phyloP scores from a whole-genome alignment of 1,140 invertebrate genomes.

The Neodiprion fabricii region DNA sequence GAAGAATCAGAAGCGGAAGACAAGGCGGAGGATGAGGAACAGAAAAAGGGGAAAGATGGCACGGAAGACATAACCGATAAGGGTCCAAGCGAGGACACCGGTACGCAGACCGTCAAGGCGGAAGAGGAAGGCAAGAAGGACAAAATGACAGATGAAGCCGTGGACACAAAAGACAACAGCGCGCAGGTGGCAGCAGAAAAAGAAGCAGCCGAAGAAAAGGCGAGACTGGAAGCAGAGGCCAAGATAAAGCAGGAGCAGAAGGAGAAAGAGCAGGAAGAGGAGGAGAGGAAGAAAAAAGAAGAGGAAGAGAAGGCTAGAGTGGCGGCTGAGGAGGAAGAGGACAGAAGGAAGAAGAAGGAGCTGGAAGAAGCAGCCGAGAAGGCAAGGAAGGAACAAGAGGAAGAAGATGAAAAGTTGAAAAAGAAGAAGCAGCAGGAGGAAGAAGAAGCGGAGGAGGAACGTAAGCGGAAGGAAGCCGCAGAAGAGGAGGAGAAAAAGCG shows the following conservation, averaged over 20 bases:
- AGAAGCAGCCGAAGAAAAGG: neutral
- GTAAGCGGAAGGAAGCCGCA: neutral
- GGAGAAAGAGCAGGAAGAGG: neutral
- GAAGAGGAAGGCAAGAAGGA: neutral
- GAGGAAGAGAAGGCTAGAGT: neutral
- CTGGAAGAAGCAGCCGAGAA: neutral
- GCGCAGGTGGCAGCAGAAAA: too few relatives aligned
- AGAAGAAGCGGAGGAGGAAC: constrained; percentile 2
- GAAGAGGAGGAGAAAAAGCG: neutral
- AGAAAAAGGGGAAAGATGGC: constrained; percentile 7
- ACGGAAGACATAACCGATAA: neutral
- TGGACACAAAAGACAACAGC: neutral
- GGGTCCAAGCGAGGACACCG: constrained; percentile 12
- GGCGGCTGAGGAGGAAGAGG: constrained; percentile 8
- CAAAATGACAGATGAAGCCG: neutral
- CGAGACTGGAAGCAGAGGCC: neutral
- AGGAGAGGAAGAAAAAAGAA: neutral
- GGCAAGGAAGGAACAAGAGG: neutral
- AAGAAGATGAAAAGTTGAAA: neutral
- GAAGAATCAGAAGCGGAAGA: constrained; percentile 11
- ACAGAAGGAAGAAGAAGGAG: neutral
- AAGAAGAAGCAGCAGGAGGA: neutral
- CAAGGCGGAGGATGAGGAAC: constrained; percentile 15
- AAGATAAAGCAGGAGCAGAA: neutral
- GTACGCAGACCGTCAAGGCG: neutral